These are phyloP conservation scores for Peromyscus californicus DNA, from an alignment of 2,113 vertebrate species.

Conservation along the genomic window DNA sequence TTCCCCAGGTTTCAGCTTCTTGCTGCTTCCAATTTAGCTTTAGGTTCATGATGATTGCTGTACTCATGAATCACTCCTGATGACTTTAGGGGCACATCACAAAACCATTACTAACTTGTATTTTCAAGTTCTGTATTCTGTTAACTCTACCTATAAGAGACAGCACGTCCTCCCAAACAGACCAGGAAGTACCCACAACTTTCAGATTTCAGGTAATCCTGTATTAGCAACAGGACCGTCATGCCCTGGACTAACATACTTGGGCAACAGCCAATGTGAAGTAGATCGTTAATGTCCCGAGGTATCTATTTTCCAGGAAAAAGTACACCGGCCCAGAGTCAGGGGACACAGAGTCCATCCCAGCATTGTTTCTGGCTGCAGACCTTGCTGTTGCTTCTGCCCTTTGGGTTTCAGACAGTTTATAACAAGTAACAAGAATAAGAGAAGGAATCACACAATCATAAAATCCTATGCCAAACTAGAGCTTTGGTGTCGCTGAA, in stretches of 20 bases:
- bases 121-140: conserved; percentile 26
- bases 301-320: conserved; percentile 37
- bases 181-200: conserved; percentile 40
- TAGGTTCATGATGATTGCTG: background rate
- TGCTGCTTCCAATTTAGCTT: background rate
- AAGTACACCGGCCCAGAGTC: background rate
- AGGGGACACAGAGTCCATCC: background rate
- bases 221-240: background rate
- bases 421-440: background rate
- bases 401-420: background rate
- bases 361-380: background rate
- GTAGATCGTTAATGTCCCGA: background rate
- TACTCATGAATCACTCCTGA: background rate
- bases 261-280: conserved; percentile 32
- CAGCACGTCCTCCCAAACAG: background rate
- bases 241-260: conserved; percentile 22
- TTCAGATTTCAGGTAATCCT: conserved; percentile 16
- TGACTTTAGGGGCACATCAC: conserved; percentile 15
- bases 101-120: background rate
- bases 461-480: background rate
- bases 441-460: conserved; percentile 2
- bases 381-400: background rate
- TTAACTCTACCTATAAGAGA: conserved; percentile 27
- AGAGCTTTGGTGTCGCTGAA: background rate
- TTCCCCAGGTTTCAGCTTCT: background rate